Conservation (phyloP, 1,140 invertebrate species). For the Drosophila teissieri region DNA sequence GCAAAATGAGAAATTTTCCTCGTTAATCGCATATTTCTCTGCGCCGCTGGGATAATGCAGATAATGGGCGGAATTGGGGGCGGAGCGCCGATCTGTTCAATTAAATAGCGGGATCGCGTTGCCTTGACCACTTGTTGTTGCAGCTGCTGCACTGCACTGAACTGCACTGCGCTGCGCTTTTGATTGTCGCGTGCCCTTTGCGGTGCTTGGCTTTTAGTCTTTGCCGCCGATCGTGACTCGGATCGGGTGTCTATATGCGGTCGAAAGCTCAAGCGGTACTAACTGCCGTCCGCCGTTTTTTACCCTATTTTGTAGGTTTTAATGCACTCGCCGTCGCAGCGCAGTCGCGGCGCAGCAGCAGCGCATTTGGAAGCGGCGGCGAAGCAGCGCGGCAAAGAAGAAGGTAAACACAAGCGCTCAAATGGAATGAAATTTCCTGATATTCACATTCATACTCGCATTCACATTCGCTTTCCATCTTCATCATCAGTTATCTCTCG, state of each 20-base stretch:
- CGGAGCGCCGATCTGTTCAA: slow-evolving; percentile 18
- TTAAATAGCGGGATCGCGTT: slow-evolving; percentile 48
- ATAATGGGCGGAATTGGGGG: slow-evolving; percentile 7
- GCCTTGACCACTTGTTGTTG: slow-evolving; percentile 42
- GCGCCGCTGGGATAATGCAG: not conserved
- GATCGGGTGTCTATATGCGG: slow-evolving; percentile 35
- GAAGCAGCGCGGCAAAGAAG: slow-evolving; percentile 39
- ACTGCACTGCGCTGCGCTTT: slow-evolving; percentile 15
- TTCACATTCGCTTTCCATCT: slow-evolving; percentile 53
- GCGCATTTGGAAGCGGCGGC: not conserved
- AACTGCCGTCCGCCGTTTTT: slow-evolving; percentile 71
- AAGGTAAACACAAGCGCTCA: slow-evolving; percentile 33
- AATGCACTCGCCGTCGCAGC: slow-evolving; percentile 46
- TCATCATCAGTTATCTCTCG: slow-evolving; percentile 55
- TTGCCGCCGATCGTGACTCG: slow-evolving; percentile 33
- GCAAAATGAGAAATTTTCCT: slow-evolving; percentile 39
- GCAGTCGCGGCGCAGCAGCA: slow-evolving; percentile 42
- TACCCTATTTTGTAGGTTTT: slow-evolving; percentile 82
- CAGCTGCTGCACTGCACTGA: not conserved
- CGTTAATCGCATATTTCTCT: slow-evolving; percentile 50
- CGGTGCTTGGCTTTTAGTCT: slow-evolving; percentile 7
- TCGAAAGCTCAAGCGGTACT: slow-evolving; percentile 68
- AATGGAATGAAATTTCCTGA: slow-evolving; percentile 64
- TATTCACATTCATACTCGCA: slow-evolving; percentile 47
- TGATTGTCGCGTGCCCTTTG: slow-evolving; percentile 60